Evolutionary conservation across 2,888 invertebrate species (phyloP).

Genomic region (Spisula subtruncata): DNA sequence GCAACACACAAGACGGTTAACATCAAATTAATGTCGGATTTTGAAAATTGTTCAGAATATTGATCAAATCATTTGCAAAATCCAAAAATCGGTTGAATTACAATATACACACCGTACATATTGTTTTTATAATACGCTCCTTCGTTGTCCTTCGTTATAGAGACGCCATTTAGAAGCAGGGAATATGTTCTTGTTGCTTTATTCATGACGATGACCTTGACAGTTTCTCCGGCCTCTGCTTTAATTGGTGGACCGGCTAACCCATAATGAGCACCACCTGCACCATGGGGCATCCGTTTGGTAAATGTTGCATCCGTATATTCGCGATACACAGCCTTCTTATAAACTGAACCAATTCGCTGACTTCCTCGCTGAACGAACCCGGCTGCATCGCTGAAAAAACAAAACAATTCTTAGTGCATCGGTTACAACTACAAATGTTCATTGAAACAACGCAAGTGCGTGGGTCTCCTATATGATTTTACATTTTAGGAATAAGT

Average conservation of each 20-base stretch:
- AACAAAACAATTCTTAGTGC: not conserved
- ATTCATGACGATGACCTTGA: constrained; percentile 70
- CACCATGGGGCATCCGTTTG: constrained; percentile 45
- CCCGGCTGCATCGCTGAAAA: not conserved
- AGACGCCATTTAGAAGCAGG: constrained; percentile 74
- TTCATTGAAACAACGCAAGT: too few species aligned
- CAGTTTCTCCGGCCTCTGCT: constrained; percentile 68
- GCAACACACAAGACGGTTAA: too few species aligned
- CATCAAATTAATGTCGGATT: too few species aligned
- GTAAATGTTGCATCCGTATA: constrained; percentile 68
- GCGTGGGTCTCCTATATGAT: too few species aligned
- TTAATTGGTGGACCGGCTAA: constrained; percentile 72
- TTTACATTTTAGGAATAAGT: too few species aligned
- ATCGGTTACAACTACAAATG: not conserved
- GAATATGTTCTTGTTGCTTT: constrained; percentile 66
- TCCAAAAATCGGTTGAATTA: too few species aligned
- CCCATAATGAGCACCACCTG: constrained; percentile 69
- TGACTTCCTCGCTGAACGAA: constrained; percentile 48
- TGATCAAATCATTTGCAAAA: too few species aligned
- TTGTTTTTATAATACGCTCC: constrained; percentile 65
- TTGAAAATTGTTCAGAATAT: too few species aligned
- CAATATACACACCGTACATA: not conserved
- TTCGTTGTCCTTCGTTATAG: constrained; percentile 71
- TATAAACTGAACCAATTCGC: constrained; percentile 71
- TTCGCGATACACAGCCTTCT: constrained; percentile 69